phyloP scores from a whole-genome alignment of 2,113 vertebrate species.

The Bettongia penicillata region DNA sequence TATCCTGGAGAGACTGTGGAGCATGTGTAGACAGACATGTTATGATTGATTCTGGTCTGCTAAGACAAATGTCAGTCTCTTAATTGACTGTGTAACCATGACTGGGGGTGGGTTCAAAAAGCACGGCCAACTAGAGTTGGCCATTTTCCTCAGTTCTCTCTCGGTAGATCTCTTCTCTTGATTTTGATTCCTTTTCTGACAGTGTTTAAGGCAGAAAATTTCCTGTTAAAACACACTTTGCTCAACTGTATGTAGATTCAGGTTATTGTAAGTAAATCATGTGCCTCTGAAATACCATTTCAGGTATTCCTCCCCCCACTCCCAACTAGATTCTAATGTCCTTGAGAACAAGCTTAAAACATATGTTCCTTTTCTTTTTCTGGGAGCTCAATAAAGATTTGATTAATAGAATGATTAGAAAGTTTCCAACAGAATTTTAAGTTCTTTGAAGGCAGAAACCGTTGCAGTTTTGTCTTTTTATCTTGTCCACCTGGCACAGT shows the following conservation, averaged over 20 bases:
- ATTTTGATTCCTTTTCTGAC: background rate
- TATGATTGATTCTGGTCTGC: background rate
- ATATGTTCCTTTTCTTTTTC: background rate
- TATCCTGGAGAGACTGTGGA: background rate
- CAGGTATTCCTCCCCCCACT: background rate
- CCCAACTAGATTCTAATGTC: background rate
- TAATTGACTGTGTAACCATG: background rate
- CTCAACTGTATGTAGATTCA: background rate
- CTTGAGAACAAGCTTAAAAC: background rate
- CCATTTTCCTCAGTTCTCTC: background rate
- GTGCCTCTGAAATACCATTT: background rate
- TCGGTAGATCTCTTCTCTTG: background rate
- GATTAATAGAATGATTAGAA: background rate
- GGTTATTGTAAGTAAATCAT: background rate
- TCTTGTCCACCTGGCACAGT: background rate
- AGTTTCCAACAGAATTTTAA: background rate
- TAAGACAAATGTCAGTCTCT: background rate
- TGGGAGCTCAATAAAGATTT: background rate
- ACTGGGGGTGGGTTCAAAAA: background rate
- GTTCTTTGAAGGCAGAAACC: background rate
- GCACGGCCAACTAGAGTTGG: background rate
- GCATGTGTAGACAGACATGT: background rate
- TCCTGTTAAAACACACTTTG: background rate
- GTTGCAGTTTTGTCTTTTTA: background rate
- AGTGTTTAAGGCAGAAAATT: background rate